These are phyloP conservation scores for Leptoclinus maculatus DNA, from an alignment of 2,797 vertebrate species.

Conservation along the genomic window DNA sequence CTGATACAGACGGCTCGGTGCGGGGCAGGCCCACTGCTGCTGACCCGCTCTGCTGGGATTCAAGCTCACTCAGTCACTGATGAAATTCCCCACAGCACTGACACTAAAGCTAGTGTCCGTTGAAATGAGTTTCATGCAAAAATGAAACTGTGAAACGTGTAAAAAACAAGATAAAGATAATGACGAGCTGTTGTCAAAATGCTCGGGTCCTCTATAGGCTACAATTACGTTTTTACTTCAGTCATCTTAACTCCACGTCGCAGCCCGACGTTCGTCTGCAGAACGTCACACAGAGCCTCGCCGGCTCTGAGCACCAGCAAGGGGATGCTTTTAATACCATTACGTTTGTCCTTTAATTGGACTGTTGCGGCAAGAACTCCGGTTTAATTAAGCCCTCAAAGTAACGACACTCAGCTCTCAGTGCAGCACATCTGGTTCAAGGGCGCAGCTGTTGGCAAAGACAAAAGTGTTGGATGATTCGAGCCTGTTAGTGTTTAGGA, in stretches of 20 bases:
- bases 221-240: conserved; percentile 19
- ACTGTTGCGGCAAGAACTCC: conserved; percentile 67
- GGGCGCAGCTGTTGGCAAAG: conserved; percentile 72
- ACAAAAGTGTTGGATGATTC: conserved; percentile 68
- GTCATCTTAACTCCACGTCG: background rate
- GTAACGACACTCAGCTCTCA: conserved; percentile 63
- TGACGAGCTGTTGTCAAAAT: background rate
- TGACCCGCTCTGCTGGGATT: conserved; percentile 64
- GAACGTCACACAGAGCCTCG: conserved; percentile 7
- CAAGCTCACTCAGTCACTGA: conserved; percentile 25
- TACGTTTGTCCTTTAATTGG: conserved; percentile 77
- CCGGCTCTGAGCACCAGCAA: conserved; percentile 52
- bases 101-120: background rate
- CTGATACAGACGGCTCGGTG: conserved; percentile 60
- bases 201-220: background rate
- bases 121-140: background rate
- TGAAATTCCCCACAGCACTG: conserved; percentile 7
- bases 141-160: background rate
- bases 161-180: background rate
- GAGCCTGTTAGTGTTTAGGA: conserved; percentile 31
- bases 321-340: conserved; percentile 66
- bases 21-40: conserved; percentile 29
- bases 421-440: conserved; percentile 78
- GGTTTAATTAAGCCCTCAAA: conserved; percentile 75
- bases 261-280: background rate